These are phyloP conservation scores for Aspiorhynchus laticeps DNA, from an alignment of 2,113 vertebrate species.

Conservation along the genomic window DNA sequence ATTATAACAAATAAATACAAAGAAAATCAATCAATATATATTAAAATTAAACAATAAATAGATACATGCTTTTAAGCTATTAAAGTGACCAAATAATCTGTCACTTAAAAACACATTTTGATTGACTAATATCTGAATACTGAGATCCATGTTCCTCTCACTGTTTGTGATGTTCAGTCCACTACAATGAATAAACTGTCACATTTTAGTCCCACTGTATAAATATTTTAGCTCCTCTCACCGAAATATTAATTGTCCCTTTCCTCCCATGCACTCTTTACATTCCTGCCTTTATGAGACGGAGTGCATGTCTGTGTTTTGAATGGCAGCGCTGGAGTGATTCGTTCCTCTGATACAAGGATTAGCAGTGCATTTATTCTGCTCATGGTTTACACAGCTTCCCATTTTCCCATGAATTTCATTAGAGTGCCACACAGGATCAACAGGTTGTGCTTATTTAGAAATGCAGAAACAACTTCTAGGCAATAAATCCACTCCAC, in stretches of 20 bases:
- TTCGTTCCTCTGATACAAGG: conserved; percentile 35
- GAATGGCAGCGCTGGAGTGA: conserved; percentile 39
- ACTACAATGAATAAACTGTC: conserved; percentile 36
- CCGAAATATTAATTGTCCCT: conserved; percentile 45
- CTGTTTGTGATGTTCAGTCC: conserved; percentile 12
- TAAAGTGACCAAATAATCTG: not conserved
- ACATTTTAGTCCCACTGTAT: conserved; percentile 31
- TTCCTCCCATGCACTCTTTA: conserved; percentile 27
- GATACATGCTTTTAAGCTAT: not conserved
- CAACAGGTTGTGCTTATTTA: conserved; percentile 63
- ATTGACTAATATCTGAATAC: not conserved
- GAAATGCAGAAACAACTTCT: conserved; percentile 69
- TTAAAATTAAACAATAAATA: not conserved
- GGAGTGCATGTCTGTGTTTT: conserved; percentile 21
- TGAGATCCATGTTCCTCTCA: not conserved
- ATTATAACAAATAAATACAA: no score
- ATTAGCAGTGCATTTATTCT: conserved; percentile 49
- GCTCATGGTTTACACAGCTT: conserved; percentile 24
- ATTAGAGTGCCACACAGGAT: conserved; percentile 56
- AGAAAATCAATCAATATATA: not conserved
- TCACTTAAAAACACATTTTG: not conserved
- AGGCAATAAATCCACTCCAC: conserved; percentile 66
- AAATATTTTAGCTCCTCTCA: conserved; percentile 40
- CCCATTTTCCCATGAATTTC: conserved; percentile 36
- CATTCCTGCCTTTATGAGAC: conserved; percentile 8